phyloP scores from a whole-genome alignment of 1,140 invertebrate genomes.

The Periplaneta americana region DNA sequence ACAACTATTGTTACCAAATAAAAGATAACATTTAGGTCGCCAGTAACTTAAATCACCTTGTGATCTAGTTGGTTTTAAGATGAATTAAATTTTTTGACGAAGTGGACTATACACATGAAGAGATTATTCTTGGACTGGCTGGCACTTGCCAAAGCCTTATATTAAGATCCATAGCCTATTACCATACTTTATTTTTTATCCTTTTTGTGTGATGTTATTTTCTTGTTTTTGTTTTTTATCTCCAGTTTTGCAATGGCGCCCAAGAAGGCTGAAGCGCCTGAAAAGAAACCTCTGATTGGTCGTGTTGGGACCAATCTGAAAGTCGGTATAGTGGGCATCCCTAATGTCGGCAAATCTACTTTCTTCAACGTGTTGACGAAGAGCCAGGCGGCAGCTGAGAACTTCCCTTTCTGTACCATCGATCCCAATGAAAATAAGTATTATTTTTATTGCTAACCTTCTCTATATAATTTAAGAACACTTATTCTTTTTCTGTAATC shows the following conservation, averaged over 20 bases:
- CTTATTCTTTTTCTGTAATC: too few species aligned
- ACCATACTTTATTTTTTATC: slow-evolving; percentile 7
- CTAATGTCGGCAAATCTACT: slow-evolving; percentile 98
- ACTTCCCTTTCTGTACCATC: slow-evolving; percentile 99
- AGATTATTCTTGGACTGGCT: not conserved
- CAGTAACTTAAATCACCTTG: not conserved
- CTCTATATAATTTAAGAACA: too few species aligned
- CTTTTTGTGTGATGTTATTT: not conserved
- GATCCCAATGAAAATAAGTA: slow-evolving; percentile 99
- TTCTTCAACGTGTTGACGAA: slow-evolving; percentile 99
- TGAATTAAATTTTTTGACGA: not conserved
- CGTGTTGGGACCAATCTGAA: slow-evolving; percentile 96
- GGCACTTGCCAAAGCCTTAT: not conserved
- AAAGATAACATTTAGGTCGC: too few species aligned
- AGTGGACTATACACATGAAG: not conserved
- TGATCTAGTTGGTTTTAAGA: not conserved
- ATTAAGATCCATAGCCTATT: not conserved
- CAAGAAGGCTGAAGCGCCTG: slow-evolving; percentile 88
- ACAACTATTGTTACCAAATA: too few species aligned
- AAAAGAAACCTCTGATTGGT: slow-evolving; percentile 89
- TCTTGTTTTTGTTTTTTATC: not conserved
- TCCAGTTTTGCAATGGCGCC: slow-evolving; percentile 68
- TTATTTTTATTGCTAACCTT: too few species aligned
- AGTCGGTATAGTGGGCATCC: slow-evolving; percentile 92
- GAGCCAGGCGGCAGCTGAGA: slow-evolving; percentile 92